Conservation (phyloP, 2,113 vertebrate species). For the Cromileptes altivelis region DNA sequence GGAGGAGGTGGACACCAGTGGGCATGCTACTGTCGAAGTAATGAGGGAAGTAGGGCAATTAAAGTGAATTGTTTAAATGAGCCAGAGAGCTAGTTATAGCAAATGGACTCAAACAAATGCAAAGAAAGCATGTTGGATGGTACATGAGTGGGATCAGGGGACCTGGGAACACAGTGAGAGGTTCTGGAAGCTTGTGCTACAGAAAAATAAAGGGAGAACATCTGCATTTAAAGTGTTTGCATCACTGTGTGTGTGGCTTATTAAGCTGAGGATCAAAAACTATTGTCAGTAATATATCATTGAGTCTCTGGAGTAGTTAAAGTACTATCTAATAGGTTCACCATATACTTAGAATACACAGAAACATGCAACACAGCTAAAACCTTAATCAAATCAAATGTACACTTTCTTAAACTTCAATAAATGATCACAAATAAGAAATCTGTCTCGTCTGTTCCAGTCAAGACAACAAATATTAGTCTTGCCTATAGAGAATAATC, state of each 20-base stretch:
- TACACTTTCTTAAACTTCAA: not conserved
- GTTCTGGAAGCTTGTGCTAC: not conserved
- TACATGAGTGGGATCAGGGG: conserved; percentile 21
- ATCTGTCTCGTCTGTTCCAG: too few relatives aligned
- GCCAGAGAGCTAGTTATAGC: conserved; percentile 48
- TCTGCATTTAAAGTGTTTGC: conserved; percentile 14
- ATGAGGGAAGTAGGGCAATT: conserved; percentile 60
- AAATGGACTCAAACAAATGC: conserved; percentile 59
- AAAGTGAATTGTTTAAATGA: conserved; percentile 61
- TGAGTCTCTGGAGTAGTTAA: conserved; percentile 19
- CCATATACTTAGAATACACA: not conserved
- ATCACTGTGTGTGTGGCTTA: not conserved
- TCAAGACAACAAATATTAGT: not conserved
- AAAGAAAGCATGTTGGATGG: conserved; percentile 46
- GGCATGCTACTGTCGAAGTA: conserved; percentile 39
- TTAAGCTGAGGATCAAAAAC: conserved; percentile 15
- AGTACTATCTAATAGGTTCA: not conserved
- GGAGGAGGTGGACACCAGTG: conserved; percentile 35
- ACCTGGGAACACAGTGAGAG: conserved; percentile 5
- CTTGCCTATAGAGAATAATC: not conserved
- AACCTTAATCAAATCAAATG: not conserved
- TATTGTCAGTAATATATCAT: not conserved
- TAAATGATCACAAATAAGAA: not conserved
- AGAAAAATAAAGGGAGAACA: conserved; percentile 1
- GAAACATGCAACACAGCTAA: not conserved